Evolutionary conservation across 2,797 vertebrate species (phyloP), one percentile per base, ranked within the genome.

Genomic region (Botia kubotai): DNA sequence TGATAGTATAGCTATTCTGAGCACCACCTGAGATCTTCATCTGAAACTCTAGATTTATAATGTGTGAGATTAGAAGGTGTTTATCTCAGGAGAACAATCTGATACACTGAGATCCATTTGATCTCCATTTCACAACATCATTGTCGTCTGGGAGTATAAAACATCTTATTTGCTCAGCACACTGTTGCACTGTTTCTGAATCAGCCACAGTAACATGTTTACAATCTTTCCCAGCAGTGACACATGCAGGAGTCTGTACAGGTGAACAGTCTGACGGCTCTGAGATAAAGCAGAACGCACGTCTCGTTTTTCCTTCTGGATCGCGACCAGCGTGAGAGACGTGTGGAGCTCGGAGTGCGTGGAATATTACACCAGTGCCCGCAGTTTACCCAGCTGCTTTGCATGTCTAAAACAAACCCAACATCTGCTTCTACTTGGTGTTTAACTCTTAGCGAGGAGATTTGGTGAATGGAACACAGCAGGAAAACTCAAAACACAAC

Each of bases 351-450:
- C 81, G 39, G 83, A 84, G 80, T 82, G 85, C 83, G 86, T 86
- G 87, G 87, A 87, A 90, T 87, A 87, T 90, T 88, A 90, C 88
- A 88, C 88, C 86, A 89, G 88, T 90, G 82, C 83, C 82, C 81
- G 73, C 93, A 92, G 92, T 95, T 95, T 93, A 91, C 92, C 94
- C 93, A 94, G 94, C 93, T 96, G 95, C 92, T 95, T 94, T 94
- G 93, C 91, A 95, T 94, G 91, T 94, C 88, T 94, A 87, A 93
- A 94, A 92, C 93, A 91, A 93, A 92, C 91, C 89, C 89, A 86
- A 93, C 95, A 96, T 97, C 94, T 96, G 95, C 89, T 95, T 93
- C 91, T 89, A 89, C 88, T 94, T 95, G 84, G 68, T 91, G 89
- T 92, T 91, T 91, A 92, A 93, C 91, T 89, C 90, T 93, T 89